These are phyloP conservation scores for Spinus olivaceus DNA, from an alignment of 2,797 vertebrate genomes.

Conservation along the genomic window DNA sequence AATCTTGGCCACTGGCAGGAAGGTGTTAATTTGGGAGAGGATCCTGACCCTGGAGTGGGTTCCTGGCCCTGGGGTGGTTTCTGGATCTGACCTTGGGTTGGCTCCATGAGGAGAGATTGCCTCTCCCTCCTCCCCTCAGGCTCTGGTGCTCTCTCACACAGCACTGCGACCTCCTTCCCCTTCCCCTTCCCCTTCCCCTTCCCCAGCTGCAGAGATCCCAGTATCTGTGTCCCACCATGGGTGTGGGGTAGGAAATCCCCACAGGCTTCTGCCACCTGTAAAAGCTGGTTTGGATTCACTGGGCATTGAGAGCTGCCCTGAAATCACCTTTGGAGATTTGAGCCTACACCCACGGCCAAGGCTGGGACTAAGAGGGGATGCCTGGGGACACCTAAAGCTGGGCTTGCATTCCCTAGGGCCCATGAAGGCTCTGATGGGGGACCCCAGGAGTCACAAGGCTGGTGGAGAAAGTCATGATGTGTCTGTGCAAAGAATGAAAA, in stretches of 20 bases:
- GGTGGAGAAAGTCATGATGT: fast-evolving
- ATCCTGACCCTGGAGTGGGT: background rate
- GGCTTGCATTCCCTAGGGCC: background rate
- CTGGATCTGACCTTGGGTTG: background rate
- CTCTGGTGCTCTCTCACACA: background rate
- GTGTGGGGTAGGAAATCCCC: background rate
- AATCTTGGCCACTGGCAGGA: background rate
- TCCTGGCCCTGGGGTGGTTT: background rate
- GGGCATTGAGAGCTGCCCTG: background rate
- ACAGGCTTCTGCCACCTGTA: fast-evolving
- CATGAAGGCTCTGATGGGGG: fast-evolving
- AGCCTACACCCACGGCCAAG: background rate
- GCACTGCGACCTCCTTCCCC: background rate
- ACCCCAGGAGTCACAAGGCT: background rate
- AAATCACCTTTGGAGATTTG: background rate
- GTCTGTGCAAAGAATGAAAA: background rate
- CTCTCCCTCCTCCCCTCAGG: background rate
- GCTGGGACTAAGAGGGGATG: background rate
- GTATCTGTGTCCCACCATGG: background rate
- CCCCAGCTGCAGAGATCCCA: background rate
- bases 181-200: background rate
- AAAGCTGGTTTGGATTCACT: background rate
- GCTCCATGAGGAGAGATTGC: background rate
- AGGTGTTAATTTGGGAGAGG: background rate
- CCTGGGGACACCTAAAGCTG: background rate